A percentile compares a stretch with the other conserved stretches of the same genome.
Evolutionary conservation across 2,888 invertebrate species (phyloP).

Genomic region (Pristionchus exspectatus): DNA sequence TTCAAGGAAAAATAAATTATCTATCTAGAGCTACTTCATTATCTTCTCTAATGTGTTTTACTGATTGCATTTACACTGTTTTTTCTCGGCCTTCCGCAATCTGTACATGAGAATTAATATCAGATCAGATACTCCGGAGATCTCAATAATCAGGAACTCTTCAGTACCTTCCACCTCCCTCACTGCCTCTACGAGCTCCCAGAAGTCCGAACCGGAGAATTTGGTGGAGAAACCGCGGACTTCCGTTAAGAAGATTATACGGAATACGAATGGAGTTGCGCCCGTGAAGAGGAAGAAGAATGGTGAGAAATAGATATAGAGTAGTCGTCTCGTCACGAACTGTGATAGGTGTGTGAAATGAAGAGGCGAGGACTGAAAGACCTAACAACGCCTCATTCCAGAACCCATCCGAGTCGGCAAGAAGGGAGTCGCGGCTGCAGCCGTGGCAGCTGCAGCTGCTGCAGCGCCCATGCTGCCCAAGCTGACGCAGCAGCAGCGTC

Average conservation of each 20-base stretch:
- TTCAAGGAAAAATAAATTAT: no score
- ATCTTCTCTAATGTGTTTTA: not conserved
- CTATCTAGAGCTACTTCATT: no score
- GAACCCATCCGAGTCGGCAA: conserved; percentile 7
- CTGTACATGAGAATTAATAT: no score
- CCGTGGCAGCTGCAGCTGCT: not conserved
- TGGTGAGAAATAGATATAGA: no score
- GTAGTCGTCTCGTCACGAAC: no score
- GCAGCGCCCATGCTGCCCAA: conserved; percentile 25
- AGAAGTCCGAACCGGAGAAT: conserved; percentile 46
- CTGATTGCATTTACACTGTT: not conserved
- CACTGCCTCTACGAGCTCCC: conserved; percentile 5
- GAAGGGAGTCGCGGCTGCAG: not conserved
- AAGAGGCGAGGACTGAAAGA: not conserved
- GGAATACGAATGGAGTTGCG: conserved; percentile 60
- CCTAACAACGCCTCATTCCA: no score
- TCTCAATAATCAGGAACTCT: not conserved
- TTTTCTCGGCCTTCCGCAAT: no score
- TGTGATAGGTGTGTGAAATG: no score
- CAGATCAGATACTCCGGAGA: no score
- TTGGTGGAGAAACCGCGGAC: conserved; percentile 57
- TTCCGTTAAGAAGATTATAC: conserved; percentile 54
- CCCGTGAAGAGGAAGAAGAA: conserved; percentile 12
- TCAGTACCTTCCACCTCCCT: conserved; percentile 15
- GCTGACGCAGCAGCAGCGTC: conserved; percentile 2